Evolutionary conservation across 2,113 vertebrate species (phyloP).

Genomic region (Takifugu flavidus): DNA sequence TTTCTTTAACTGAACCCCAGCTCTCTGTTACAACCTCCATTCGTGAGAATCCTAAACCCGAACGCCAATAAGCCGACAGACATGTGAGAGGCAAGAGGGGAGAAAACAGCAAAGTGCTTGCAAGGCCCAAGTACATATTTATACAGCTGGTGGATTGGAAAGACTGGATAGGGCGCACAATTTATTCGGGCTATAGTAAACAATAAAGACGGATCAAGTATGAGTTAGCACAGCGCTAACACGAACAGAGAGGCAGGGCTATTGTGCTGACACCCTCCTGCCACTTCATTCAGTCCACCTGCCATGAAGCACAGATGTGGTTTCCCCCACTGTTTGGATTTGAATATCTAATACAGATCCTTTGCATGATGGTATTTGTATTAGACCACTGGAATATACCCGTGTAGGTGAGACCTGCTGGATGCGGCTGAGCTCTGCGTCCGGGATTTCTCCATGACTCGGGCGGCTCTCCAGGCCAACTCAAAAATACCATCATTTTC

Average conservation of each 20-base stretch:
- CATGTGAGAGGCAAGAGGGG: slow-evolving; percentile 11
- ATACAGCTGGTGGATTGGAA: slow-evolving; percentile 63
- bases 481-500: too few relatives aligned
- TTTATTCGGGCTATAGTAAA: slow-evolving; percentile 47
- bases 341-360: slow-evolving; percentile 1
- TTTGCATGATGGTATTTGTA: slow-evolving; percentile 5
- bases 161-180: slow-evolving; percentile 29
- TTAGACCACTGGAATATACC: slow-evolving; percentile 1
- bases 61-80: slow-evolving; percentile 24
- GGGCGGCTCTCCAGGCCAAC: too few relatives aligned
- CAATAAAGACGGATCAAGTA: slow-evolving; percentile 33
- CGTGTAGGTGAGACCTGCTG: not conserved
- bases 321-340: not conserved
- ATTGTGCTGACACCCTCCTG: slow-evolving; percentile 23
- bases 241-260: slow-evolving; percentile 28
- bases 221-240: slow-evolving; percentile 34
- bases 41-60: slow-evolving; percentile 20
- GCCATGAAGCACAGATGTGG: not conserved
- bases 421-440: not conserved
- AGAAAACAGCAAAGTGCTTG: slow-evolving; percentile 27
- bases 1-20: not conserved
- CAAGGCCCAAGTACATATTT: slow-evolving; percentile 57
- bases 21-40: slow-evolving; percentile 1
- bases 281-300: slow-evolving; percentile 4
- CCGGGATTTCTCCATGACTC: not conserved